Evolutionary conservation across 2,797 vertebrate species (phyloP), one percentile per base, ranked within the genome.

Genomic region (Zenarchopterus dispar): DNA sequence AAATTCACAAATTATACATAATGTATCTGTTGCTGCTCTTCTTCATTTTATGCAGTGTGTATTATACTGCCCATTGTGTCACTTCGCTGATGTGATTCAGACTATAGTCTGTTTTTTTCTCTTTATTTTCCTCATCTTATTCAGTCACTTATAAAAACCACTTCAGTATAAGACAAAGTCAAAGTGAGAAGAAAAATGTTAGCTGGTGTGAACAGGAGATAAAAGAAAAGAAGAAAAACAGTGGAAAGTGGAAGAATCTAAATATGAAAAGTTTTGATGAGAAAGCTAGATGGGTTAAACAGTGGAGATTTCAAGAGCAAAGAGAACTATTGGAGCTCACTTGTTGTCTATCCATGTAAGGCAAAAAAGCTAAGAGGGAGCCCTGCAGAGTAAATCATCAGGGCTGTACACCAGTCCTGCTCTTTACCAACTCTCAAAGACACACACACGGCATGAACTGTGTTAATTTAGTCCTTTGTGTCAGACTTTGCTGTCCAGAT

Each of bases 301-400:
- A 80, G 71, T 67, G 62, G 77, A 77, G 67, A 61, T 18, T 13
- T 16, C 17, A 70, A 42, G 68, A 73, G 69, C 57, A 28, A 49
- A 44, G 75, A 79, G 80, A 76, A 81, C 70, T 64, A 36, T 61
- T 56, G 75, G 74, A 84, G 88, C 80, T 77, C 54, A 59, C 71
- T 68, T 22, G 58, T 72, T 71, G 82, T 87, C 81, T 82, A 71
- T 54, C 92, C 91, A 86, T 92, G 88, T 92, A 93, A 92, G 89
- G 91, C 80, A 82, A 91, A 89, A 28, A 91, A 84, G 76, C 85
- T 86, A 70, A 62, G 81, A 74, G 70, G 56, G 80, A 86, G 83
- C 67, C 57, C 64, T 19, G 77, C 59, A 64, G 53, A 69, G 60
- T 89, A 88, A 90, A 88, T 88, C 88, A 84, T 78, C 68, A 31